Percentiles rank a stretch among this genome's conserved stretches.
These are phyloP conservation scores for Gryllus bimaculatus DNA, from an alignment of 1,140 invertebrate genomes.

Conservation along the genomic window DNA sequence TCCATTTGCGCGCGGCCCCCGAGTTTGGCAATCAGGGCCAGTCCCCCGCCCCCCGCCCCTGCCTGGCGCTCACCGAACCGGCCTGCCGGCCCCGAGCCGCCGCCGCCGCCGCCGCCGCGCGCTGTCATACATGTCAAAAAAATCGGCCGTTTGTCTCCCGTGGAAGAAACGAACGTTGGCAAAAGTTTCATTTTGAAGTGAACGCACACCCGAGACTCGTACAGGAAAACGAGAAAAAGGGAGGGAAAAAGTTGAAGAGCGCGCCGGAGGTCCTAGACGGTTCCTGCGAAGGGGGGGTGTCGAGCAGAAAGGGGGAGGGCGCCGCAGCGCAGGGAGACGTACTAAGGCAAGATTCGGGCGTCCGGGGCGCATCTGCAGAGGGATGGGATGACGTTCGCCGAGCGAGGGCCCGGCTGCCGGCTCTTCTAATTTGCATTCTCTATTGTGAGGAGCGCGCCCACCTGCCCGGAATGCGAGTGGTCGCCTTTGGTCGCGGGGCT, in stretches of 20 bases:
- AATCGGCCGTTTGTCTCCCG: neutral
- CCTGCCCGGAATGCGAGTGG: neutral
- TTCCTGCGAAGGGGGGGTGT: neutral
- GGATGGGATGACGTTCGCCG: too few relatives aligned
- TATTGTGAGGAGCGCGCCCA: neutral
- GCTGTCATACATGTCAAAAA: neutral
- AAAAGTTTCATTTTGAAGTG: conserved; percentile 1
- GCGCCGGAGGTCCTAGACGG: neutral
- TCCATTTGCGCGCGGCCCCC: neutral
- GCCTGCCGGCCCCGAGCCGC: too few relatives aligned
- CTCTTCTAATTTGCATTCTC: neutral
- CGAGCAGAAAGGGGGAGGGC: neutral
- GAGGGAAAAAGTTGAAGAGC: neutral
- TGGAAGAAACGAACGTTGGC: neutral
- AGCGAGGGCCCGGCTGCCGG: too few relatives aligned
- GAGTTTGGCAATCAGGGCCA: neutral
- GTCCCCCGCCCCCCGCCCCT: too few relatives aligned
- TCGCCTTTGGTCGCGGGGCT: too few relatives aligned
- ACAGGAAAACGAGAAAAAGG: neutral
- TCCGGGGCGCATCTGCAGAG: neutral
- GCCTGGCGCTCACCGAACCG: neutral
- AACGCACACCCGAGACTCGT: neutral
- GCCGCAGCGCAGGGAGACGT: neutral
- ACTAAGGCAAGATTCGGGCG: neutral
- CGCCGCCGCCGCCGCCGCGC: too few relatives aligned